These are phyloP conservation scores for Perca fluviatilis DNA, from an alignment of 2,113 vertebrate species.

Conservation along the genomic window DNA sequence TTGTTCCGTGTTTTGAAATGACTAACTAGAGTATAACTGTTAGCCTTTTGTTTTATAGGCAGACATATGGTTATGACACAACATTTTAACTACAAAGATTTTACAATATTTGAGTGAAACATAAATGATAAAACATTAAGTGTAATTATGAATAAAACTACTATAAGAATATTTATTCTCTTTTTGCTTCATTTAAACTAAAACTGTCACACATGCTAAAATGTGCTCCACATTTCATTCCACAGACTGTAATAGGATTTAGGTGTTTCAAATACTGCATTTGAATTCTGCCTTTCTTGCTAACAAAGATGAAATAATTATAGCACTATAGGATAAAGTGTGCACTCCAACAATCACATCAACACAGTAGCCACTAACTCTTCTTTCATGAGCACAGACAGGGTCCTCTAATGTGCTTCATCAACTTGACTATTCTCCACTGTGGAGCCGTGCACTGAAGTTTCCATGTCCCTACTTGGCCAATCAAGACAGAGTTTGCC, in stretches of 20 bases:
- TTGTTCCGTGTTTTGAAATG: background rate
- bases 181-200: constrained; percentile 3
- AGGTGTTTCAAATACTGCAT: background rate
- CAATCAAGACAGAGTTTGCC: background rate
- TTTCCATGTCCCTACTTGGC: background rate
- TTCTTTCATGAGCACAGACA: background rate
- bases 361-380: background rate
- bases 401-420: background rate
- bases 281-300: background rate
- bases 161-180: background rate
- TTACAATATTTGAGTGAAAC: background rate
- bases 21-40: background rate
- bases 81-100: background rate
- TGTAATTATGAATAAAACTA: background rate
- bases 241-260: background rate
- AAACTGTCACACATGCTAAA: background rate
- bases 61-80: background rate
- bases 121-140: background rate
- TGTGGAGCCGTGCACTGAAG: background rate
- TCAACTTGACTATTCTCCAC: background rate
- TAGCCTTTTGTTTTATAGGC: background rate
- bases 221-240: background rate
- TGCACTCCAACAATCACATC: background rate
- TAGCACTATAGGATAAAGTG: background rate
- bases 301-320: background rate